phyloP scores from a whole-genome alignment of 1,140 invertebrate genomes.

The Linepithema humile region DNA sequence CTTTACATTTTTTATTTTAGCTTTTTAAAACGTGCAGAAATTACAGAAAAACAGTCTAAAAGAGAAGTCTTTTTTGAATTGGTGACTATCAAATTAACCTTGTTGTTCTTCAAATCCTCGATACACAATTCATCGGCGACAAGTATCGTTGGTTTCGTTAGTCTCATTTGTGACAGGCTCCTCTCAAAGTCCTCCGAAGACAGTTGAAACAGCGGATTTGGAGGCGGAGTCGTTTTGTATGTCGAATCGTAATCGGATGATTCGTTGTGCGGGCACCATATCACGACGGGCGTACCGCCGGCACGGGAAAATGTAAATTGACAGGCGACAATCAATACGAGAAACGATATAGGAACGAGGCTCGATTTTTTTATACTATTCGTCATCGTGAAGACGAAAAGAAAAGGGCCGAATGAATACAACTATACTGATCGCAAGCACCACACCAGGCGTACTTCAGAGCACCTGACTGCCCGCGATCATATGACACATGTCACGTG shows the following conservation, averaged over 20 bases:
- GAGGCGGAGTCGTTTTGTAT: not conserved
- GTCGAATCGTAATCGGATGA: constrained; percentile 28
- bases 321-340: constrained; percentile 52
- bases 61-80: too few species aligned
- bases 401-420: constrained; percentile 9
- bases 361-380: not conserved
- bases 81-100: constrained; percentile 65
- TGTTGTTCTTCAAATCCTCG: constrained; percentile 77
- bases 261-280: constrained; percentile 71
- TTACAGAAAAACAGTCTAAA: too few species aligned
- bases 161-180: not conserved
- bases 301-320: constrained; percentile 50
- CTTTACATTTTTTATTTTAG: too few species aligned
- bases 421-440: constrained; percentile 32
- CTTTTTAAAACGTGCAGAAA: too few species aligned
- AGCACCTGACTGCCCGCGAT: constrained; percentile 74
- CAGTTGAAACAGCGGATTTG: constrained; percentile 74
- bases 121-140: constrained; percentile 76
- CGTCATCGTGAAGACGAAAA: constrained; percentile 31
- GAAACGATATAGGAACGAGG: not conserved
- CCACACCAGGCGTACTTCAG: constrained; percentile 44
- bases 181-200: constrained; percentile 54
- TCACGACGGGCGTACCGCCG: constrained; percentile 73
- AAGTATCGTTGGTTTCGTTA: constrained; percentile 62
- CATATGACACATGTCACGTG: constrained; percentile 76